Conservation (phyloP, 1,140 invertebrate species). For the Brachionus rubens region DNA sequence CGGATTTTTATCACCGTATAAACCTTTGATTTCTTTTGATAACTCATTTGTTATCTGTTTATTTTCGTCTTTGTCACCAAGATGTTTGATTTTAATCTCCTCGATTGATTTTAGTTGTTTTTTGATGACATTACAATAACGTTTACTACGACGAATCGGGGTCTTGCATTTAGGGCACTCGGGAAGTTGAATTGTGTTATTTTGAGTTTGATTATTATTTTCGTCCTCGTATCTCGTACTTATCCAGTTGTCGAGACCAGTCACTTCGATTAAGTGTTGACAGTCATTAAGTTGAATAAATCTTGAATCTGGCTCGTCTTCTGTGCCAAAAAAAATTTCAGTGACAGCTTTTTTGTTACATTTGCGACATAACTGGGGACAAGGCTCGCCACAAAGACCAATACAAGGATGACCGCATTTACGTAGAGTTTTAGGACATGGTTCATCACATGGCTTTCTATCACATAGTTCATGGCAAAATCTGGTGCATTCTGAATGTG, state of each 20-base stretch:
- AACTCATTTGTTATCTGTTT: not conserved
- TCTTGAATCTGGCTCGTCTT: constrained; percentile 55
- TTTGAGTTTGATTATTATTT: not conserved
- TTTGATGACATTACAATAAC: constrained; percentile 23
- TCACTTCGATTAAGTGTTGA: constrained; percentile 65
- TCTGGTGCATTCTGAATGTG: constrained; percentile 64
- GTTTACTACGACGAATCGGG: constrained; percentile 64
- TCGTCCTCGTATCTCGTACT: constrained; percentile 50
- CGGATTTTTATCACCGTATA: not conserved
- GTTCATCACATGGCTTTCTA: constrained; percentile 60
- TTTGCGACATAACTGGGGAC: constrained; percentile 53
- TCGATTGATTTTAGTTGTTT: constrained; percentile 23
- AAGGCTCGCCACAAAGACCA: constrained; percentile 63
- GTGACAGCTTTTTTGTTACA: constrained; percentile 52
- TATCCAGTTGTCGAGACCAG: constrained; percentile 64
- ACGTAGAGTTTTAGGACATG: constrained; percentile 49
- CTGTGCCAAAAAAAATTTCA: constrained; percentile 63
- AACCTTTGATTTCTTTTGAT: not conserved
- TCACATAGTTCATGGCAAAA: constrained; percentile 66
- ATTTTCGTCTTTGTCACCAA: not conserved
- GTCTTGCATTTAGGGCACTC: constrained; percentile 67
- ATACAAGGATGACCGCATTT: constrained; percentile 68
- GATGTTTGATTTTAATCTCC: constrained; percentile 16
- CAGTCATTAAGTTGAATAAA: constrained; percentile 68
- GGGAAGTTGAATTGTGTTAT: constrained; percentile 62